Base-by-base conservation (phyloP, 2,113 vertebrate species). In the Melanostigma gelatinosum region DNA sequence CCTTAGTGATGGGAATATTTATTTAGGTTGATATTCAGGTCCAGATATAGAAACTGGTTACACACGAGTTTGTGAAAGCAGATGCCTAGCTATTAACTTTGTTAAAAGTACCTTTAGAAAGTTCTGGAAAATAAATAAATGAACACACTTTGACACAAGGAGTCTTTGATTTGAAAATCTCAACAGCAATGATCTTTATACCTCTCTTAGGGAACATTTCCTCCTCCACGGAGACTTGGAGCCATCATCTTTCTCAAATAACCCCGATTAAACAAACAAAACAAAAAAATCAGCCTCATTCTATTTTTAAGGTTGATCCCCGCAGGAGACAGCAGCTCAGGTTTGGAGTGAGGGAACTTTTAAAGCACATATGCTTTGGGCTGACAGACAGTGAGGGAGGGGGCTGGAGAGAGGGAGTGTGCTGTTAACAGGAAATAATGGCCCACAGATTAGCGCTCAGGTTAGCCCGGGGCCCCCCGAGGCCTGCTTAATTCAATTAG, bases 401-500 rank as follows among this genome's bases (percentile, higher is more conserved):
- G 9, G 72, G 71, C 63, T 32, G 75, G 67, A 71, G 74, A 75
- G 88, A 84, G 75, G 48, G 87, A 89, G 89, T 68, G 87, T 83
- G 92, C 89, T 86, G 91, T 93, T 93, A 94, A 93, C 90, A 93
- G 91, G 90, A 94, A 93, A 90, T 93, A 95, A 94, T 95, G 94
- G 94, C 91, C 94, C 92, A 93, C 90, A 94, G 93, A 95, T 95
- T 94, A 95, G 92, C 82, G 87, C 91, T 92, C 92, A 94, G 93
- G 92, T 94, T 95, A 94, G 93, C 93, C 90, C 20, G 60, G 79
- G 89, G 84, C 92, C 94, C 92, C 94, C 88, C 18, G 93, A 93
- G 94, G 92, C 87, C 90, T 89, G 82, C 91, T 94, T 95, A 95
- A 95, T 95, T 95, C 93, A 95, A 95, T 95, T 95, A 95, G 93